Conservation (phyloP, 2,888 invertebrate species). For the Beris chalybata region DNA sequence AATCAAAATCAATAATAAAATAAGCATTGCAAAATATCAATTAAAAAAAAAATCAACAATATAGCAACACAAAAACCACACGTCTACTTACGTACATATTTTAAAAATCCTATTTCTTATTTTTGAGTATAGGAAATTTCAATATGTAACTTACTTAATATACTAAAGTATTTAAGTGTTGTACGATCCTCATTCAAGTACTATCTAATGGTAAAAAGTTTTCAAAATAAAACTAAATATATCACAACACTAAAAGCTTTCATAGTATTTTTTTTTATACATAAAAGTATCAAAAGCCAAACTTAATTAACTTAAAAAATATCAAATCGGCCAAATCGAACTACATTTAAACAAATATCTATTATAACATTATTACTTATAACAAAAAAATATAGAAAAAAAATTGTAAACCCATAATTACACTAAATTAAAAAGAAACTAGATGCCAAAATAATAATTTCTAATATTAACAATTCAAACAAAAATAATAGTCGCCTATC, state of each 20-base stretch:
- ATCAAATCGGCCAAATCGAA: conserved; percentile 14
- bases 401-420: conserved; percentile 18
- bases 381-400: neutral
- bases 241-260: conserved; percentile 21
- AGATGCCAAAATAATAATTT: conserved; percentile 24
- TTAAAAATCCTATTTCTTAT: neutral
- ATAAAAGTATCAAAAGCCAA: conserved; percentile 17
- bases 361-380: conserved; percentile 4
- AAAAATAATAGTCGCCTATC: too few relatives aligned
- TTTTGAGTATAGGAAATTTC: too few relatives aligned
- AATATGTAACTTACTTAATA: too few relatives aligned
- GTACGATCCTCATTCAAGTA: too few relatives aligned
- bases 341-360: conserved; percentile 16
- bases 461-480: conserved; percentile 5
- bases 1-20: conserved; percentile 1
- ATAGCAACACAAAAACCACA: conserved; percentile 36
- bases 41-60: conserved; percentile 23
- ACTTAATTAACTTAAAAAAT: neutral
- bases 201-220: too few relatives aligned
- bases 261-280: conserved; percentile 6
- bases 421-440: conserved; percentile 13
- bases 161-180: too few relatives aligned
- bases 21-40: neutral
- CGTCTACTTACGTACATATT: conserved; percentile 40
- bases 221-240: neutral